phyloP scores from a whole-genome alignment of 2,888 invertebrate species.

The Lasiommata megera region DNA sequence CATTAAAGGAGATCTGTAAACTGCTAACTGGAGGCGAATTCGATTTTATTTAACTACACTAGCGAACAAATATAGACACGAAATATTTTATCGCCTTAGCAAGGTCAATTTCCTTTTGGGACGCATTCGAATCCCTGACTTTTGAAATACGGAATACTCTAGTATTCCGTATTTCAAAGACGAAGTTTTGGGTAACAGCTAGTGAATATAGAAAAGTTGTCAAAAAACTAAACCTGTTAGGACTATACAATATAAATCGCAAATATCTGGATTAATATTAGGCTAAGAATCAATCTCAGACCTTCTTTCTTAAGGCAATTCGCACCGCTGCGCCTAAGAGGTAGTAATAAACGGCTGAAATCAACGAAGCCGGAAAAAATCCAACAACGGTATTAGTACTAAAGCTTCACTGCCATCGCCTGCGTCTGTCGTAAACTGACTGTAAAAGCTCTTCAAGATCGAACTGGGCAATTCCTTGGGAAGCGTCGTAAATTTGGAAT shows the following conservation, averaged over 20 bases:
- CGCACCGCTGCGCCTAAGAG: background rate
- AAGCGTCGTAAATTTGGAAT: slow-evolving; percentile 36
- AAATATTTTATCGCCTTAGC: background rate
- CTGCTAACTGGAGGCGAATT: slow-evolving; percentile 15
- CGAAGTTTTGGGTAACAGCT: no score
- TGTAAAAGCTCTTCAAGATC: slow-evolving; percentile 28
- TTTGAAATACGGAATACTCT: no score
- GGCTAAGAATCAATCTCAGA: no score
- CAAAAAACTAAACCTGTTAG: no score
- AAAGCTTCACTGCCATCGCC: slow-evolving; percentile 18
- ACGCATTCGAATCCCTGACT: no score
- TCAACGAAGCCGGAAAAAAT: slow-evolving; percentile 12
- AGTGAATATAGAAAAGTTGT: no score
- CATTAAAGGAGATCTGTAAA: slow-evolving; percentile 26
- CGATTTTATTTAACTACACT: slow-evolving; percentile 3
- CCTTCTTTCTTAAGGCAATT: background rate
- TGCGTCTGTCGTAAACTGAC: slow-evolving; percentile 29
- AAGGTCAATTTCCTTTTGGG: background rate
- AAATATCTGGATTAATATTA: no score
- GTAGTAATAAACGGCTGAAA: slow-evolving; percentile 7
- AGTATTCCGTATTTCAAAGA: no score
- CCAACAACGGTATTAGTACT: slow-evolving; percentile 14
- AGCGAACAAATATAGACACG: background rate
- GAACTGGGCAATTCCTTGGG: slow-evolving; percentile 30
- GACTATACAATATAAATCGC: no score